phyloP scores from a whole-genome alignment of 2,888 invertebrate genomes.

The Unio pictorum region DNA sequence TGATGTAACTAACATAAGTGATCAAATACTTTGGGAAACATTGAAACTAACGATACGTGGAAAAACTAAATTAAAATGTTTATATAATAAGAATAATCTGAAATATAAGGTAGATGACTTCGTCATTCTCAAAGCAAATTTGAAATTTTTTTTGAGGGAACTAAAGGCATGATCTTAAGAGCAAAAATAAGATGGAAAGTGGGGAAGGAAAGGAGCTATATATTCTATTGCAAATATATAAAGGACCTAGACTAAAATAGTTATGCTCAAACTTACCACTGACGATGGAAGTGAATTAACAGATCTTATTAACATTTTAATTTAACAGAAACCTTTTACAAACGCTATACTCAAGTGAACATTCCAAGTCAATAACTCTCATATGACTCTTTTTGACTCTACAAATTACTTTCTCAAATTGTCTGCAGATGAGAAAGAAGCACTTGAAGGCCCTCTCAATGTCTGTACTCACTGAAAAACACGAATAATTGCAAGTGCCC shows the following conservation, averaged over 20 bases:
- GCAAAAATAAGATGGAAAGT: not conserved
- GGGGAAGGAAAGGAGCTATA: not conserved
- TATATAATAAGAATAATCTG: no score
- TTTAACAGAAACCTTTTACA: slow-evolving; percentile 2
- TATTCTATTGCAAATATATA: no score
- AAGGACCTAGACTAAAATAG: not conserved
- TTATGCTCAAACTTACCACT: not conserved
- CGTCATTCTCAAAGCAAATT: no score
- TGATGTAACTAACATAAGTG: no score
- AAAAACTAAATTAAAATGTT: no score
- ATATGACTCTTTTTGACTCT: not conserved
- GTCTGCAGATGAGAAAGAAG: slow-evolving; percentile 1
- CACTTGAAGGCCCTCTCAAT: not conserved
- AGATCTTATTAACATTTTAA: not conserved
- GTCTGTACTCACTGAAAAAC: slow-evolving; percentile 5
- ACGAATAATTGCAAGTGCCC: slow-evolving; percentile 6
- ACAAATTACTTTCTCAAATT: slow-evolving; percentile 5
- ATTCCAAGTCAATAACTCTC: not conserved
- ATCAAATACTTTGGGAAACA: no score
- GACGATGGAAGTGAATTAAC: not conserved
- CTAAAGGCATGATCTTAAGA: no score
- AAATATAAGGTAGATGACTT: no score
- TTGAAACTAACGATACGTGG: no score
- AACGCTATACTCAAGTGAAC: not conserved
- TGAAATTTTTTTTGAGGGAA: no score